phyloP scores from a whole-genome alignment of 2,888 invertebrate species.

The Volucella inanis region DNA sequence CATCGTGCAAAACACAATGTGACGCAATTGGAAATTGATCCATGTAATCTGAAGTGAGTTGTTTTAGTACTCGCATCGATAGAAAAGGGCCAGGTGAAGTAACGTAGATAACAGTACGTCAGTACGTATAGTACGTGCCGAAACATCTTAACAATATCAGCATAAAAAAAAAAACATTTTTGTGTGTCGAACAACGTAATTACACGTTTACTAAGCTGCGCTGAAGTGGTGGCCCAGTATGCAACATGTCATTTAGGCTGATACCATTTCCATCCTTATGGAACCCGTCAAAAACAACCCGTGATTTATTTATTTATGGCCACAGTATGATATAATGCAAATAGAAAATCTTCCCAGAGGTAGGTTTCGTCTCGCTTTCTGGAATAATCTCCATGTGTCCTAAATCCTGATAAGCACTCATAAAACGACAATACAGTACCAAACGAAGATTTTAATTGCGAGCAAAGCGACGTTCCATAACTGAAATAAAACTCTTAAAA shows the following conservation, averaged over 20 bases:
- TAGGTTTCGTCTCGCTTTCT: too few relatives aligned
- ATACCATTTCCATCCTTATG: too few relatives aligned
- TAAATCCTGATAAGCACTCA: too few relatives aligned
- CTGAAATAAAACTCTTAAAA: too few relatives aligned
- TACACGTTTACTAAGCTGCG: background rate
- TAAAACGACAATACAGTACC: too few relatives aligned
- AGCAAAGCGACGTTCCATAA: too few relatives aligned
- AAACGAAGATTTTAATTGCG: too few relatives aligned
- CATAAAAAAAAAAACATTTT: conserved; percentile 64
- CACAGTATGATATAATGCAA: too few relatives aligned
- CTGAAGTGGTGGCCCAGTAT: background rate
- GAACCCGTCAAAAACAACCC: too few relatives aligned
- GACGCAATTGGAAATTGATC: background rate
- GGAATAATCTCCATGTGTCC: too few relatives aligned
- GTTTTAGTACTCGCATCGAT: background rate
- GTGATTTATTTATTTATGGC: too few relatives aligned
- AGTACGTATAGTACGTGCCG: conserved; percentile 37
- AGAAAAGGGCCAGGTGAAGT: background rate
- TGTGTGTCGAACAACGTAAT: conserved; percentile 34
- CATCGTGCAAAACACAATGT: background rate
- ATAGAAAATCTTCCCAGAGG: too few relatives aligned
- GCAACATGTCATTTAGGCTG: background rate
- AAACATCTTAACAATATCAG: conserved; percentile 26
- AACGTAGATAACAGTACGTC: conserved; percentile 66
- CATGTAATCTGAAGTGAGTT: background rate